phyloP scores from a whole-genome alignment of 1,140 invertebrate genomes.

The Drosophila paulistorum region DNA sequence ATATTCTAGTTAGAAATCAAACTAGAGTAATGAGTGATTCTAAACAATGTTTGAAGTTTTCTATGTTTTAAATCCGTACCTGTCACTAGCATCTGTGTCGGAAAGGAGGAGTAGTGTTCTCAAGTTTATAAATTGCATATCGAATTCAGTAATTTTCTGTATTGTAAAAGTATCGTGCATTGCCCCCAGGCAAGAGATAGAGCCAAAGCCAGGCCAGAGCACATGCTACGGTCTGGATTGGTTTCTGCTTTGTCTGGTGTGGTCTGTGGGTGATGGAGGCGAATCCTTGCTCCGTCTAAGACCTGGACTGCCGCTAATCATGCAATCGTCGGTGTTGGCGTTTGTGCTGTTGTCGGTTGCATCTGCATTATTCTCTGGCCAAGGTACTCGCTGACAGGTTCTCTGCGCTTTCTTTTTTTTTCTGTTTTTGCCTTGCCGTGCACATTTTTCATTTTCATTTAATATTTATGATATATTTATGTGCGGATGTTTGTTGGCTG shows the following conservation, averaged over 20 bases:
- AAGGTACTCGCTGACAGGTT: conserved; percentile 67
- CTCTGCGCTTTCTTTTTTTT: conserved; percentile 70
- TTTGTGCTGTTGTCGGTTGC: conserved; percentile 60
- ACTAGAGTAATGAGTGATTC: no score
- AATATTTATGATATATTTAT: conserved; percentile 81
- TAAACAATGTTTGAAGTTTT: no score
- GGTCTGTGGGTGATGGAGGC: conserved; percentile 30
- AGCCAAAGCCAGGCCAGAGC: not conserved
- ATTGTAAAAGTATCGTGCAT: conserved; percentile 69
- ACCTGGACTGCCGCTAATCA: conserved; percentile 69
- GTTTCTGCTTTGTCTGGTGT: conserved; percentile 15
- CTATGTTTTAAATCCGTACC: not conserved
- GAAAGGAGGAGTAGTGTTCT: not conserved
- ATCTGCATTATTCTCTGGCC: conserved; percentile 57
- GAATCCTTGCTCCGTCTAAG: conserved; percentile 21
- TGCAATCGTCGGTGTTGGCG: conserved; percentile 64
- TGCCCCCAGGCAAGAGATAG: conserved; percentile 35
- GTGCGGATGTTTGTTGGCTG: conserved; percentile 77
- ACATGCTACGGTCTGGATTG: conserved; percentile 24
- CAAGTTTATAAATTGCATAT: conserved; percentile 76
- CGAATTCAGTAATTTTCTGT: conserved; percentile 75
- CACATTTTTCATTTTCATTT: conserved; percentile 75
- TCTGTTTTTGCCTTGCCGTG: not conserved
- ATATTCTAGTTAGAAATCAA: no score
- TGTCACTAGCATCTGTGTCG: not conserved